Evolutionary conservation across 2,888 invertebrate species (phyloP), one percentile per base, ranked within the genome.

Genomic region (Prosopocoilus inquinatus): DNA sequence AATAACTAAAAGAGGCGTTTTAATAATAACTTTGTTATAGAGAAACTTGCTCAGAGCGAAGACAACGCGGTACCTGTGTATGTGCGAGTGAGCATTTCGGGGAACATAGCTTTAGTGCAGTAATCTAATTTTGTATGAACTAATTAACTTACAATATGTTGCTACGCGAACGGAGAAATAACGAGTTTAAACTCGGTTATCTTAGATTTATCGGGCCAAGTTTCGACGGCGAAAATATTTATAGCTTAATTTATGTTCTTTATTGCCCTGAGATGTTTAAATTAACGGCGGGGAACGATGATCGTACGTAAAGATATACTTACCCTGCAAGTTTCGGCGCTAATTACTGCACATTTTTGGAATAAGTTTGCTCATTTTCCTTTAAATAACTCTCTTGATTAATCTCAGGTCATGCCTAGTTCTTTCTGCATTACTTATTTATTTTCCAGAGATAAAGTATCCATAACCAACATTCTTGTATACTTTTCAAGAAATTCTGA

Each of bases 151-250:
- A 47, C 35, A 53, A 59, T 54, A 52, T 54, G 55, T 50, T 50
- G 9, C 36, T 41, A 11, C 20, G 20, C 20, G 41, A 41, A 41
- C 41, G 16, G 9, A 41, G 41, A 41, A 9, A 41, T 11, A 41
- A 41, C 41, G 41, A 41, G 43, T 55, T 58, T 55, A 52, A 63
- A 64, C 60, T 63, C 51, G 54, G 61, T 63, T 61, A 62, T 62
- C 64, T 60, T 57, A 59, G 61, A 75, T 75, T 74, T 75, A 75
- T 74, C 67, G 71, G 66, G 66, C 66, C 39, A 67, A 71, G 68
- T 71, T 75, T 75, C 73, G 73, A 75, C 73, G 71, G 68, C 58
- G 64, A 65, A 71, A 72, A 71, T 75, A 75, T 75, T 74, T 75
- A 75, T 75, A 65, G 71, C 68, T 70, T 70, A 72, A 73, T 73